Evolutionary conservation across 2,797 vertebrate genomes (phyloP).

Genomic region (Delichon dasypus): DNA sequence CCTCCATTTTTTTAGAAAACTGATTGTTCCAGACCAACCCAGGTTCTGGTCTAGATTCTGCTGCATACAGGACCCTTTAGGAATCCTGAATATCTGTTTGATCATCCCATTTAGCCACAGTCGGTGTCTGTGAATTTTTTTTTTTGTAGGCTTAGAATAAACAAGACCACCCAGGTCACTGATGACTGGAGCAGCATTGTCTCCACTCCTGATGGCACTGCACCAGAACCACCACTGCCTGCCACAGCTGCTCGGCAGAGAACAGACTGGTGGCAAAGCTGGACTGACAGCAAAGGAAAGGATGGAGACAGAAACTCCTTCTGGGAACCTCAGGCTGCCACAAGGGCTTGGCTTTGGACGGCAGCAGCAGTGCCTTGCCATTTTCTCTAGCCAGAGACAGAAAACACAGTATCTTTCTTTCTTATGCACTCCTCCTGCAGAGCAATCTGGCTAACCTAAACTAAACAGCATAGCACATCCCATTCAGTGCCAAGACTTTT

Average conservation of each 20-base stretch:
- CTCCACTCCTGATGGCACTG: not conserved
- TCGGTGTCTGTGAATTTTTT: not conserved
- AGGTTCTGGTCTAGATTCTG: not conserved
- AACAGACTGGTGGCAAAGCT: not conserved
- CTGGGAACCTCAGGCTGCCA: not conserved
- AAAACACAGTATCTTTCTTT: not conserved
- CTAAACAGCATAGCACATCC: not conserved
- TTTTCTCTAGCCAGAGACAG: not conserved
- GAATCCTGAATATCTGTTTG: not conserved
- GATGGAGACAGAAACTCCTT: not conserved
- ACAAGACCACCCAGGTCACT: not conserved
- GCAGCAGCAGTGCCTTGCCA: not conserved
- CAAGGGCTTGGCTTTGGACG: not conserved
- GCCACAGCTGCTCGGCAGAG: not conserved
- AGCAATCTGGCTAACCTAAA: not conserved
- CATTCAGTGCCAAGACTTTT: not conserved
- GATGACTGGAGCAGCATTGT: not conserved
- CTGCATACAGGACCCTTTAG: not conserved
- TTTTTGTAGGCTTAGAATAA: not conserved
- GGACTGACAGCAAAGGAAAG: not conserved
- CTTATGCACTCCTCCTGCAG: not conserved
- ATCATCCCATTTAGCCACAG: not conserved
- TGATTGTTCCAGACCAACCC: not conserved
- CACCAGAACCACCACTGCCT: not conserved
- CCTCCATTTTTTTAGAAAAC: not conserved